Base-by-base conservation (phyloP, 2,797 vertebrate species). In the Erethizon dorsatum region DNA sequence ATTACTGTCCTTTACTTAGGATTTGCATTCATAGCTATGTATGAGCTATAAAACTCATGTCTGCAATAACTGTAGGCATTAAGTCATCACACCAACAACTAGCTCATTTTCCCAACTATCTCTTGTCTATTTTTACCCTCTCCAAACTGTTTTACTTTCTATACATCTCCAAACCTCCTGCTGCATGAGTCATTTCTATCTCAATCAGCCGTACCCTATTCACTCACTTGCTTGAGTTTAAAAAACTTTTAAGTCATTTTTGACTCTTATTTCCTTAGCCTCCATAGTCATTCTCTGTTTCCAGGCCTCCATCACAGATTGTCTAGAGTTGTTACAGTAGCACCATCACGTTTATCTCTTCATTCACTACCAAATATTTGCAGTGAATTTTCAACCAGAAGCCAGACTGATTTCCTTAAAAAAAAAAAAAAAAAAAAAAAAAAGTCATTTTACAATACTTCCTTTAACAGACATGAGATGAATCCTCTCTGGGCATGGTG, bases 21-120 rank as follows among this genome's bases (percentile, higher is more conserved):
- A 88, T 88, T 93, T 93, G 83, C 88, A 83, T n/a, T 86, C 52
- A 45, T 8, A 93, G 45, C 4, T 80, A 37, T 47, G 95, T 9
- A 14, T 57, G 28, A 22, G 41, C 45, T 65, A 24, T 54, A 78
- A 63, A 77, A 5, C 15, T 87, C 63, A n/a, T 20, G 18, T 85
- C 33, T 90, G 1, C 73, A 63, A 65, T 37, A 52, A 80, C 0
- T 41, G n/a, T 11, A 86, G 50, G 45, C 37, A 28, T 4, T 20
- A 22, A 15, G 6, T 57, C 15, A 75, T 28, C 73, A 45, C 1
- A 79, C 12, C 45, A 83, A 92, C 6, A 45, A 3, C 79, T 83
- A 90, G 3, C 18, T 84, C 37, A 77, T 83, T 88, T 88, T 88
- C 45, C 15, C 8, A 41, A 15, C 57, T 57, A 15, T 73, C 18